Base-by-base conservation (phyloP, 2,888 invertebrate species). In the Caenorhabditis sp. region DNA sequence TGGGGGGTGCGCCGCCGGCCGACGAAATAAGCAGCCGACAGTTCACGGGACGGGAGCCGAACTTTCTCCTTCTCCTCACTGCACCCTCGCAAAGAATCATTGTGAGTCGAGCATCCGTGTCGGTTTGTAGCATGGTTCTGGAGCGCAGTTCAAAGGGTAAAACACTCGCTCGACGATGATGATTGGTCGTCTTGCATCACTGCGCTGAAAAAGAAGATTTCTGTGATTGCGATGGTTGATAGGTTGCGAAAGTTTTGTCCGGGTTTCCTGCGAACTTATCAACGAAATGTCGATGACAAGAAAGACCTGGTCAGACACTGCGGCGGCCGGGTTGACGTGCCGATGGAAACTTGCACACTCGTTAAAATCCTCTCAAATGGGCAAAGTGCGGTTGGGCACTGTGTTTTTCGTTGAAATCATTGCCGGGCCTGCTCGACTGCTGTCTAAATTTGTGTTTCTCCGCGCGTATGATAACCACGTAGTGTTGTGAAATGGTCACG, bases 341-440 rank as follows among this genome's bases (percentile, higher is more conserved):
- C n/a, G 17, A 4, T 17, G 11, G 55, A 26, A 9, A 35, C 9
- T 9, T 65, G 53, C 55, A 55, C 27, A 24, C n/a, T n/a, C n/a
- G n/a, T n/a, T n/a, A 39, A 37, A 24, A 50, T 27, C 48, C 48
- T 15, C 22, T 56, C 22, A 56, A 56, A 37, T 50, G 66, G 66
- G 27, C 66, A 66, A 66, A 66, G 66, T 66, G 35, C 66, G 35
- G 26, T n/a, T n/a, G n/a, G n/a, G n/a, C n/a, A n/a, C n/a, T n/a
- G n/a, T 7, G 11, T 30, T 62, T 62, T 62, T 48, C 61, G 27
- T 37, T 37, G 53, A 65, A 56, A 56, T 37, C n/a, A n/a, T n/a
- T n/a, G n/a, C n/a, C n/a, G n/a, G n/a, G n/a, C n/a, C n/a, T n/a
- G n/a, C n/a, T 63, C 45, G 37, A 55, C 32, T 8, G 15, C 39